Conservation (phyloP, 2,888 invertebrate genomes). For the Chrysotoxum bicinctum region DNA sequence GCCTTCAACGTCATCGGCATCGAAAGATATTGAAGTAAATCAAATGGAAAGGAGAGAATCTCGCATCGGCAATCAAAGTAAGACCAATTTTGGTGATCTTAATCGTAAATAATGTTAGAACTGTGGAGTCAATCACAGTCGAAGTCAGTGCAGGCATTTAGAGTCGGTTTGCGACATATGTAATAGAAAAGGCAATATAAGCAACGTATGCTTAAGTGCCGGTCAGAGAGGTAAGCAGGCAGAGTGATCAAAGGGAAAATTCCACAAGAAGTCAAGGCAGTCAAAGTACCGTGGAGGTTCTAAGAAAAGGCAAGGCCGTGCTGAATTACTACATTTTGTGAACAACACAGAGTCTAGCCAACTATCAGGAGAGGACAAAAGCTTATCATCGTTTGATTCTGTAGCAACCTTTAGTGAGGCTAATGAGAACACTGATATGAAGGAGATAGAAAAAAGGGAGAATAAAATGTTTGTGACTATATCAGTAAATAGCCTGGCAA, state of each 20-base stretch:
- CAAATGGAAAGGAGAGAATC: background rate
- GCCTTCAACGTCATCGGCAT: too few species aligned
- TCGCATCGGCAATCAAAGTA: background rate
- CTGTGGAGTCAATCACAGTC: conserved; percentile 10
- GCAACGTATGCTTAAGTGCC: conserved; percentile 18
- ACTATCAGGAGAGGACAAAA: too few species aligned
- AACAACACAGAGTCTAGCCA: too few species aligned
- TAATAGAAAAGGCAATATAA: conserved; percentile 12
- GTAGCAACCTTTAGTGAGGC: too few species aligned
- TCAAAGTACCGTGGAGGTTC: conserved; percentile 6
- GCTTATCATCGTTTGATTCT: too few species aligned
- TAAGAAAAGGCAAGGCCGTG: background rate
- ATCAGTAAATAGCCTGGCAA: too few species aligned
- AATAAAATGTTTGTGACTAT: too few species aligned
- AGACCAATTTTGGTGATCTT: conserved; percentile 9
- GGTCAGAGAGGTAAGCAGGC: conserved; percentile 7
- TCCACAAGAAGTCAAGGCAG: background rate
- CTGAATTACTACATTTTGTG: too few species aligned
- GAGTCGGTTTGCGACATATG: background rate
- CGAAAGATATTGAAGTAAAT: background rate
- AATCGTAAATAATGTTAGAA: conserved; percentile 1
- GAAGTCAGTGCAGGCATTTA: conserved; percentile 9
- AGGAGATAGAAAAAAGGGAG: too few species aligned
- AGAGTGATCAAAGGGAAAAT: background rate
- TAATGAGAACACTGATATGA: too few species aligned